phyloP scores from a whole-genome alignment of 2,113 vertebrate species.

The Rhagologus leucostigma region DNA sequence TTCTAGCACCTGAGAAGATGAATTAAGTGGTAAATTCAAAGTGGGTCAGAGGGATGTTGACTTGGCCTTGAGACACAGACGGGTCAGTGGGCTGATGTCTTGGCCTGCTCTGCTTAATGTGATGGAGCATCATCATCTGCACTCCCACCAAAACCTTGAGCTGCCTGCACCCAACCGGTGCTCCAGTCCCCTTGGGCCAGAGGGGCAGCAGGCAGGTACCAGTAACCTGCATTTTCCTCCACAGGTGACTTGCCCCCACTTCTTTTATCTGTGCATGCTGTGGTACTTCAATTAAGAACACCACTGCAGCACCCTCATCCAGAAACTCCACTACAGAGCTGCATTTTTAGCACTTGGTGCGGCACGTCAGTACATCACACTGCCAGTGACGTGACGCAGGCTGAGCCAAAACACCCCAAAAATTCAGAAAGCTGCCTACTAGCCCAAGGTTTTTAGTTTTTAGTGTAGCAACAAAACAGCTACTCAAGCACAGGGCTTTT shows the following conservation, averaged over 20 bases:
- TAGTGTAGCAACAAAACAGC: not conserved
- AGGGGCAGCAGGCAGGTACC: not conserved
- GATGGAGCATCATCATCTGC: not conserved
- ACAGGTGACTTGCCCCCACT: not conserved
- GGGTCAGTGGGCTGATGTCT: not conserved
- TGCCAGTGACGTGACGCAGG: accelerated
- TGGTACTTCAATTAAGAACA: not conserved
- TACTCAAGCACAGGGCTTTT: not conserved
- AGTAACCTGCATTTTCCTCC: not conserved
- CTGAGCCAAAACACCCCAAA: not conserved
- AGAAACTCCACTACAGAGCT: not conserved
- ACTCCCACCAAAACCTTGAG: not conserved
- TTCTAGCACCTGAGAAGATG: conserved; percentile 23
- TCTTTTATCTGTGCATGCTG: not conserved
- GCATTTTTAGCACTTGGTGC: not conserved
- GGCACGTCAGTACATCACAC: accelerated
- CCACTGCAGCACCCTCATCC: not conserved
- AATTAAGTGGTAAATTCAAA: conserved; percentile 49
- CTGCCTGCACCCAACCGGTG: not conserved
- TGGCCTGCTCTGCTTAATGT: not conserved
- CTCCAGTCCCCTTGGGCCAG: not conserved
- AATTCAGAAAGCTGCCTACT: not conserved
- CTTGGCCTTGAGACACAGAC: not conserved
- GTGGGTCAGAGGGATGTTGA: conserved; percentile 16
- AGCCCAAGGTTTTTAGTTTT: not conserved